A percentile compares a stretch with the other conserved stretches of the same genome.
Evolutionary conservation across 2,113 vertebrate species (phyloP).

Genomic region (Xenus cinereus): DNA sequence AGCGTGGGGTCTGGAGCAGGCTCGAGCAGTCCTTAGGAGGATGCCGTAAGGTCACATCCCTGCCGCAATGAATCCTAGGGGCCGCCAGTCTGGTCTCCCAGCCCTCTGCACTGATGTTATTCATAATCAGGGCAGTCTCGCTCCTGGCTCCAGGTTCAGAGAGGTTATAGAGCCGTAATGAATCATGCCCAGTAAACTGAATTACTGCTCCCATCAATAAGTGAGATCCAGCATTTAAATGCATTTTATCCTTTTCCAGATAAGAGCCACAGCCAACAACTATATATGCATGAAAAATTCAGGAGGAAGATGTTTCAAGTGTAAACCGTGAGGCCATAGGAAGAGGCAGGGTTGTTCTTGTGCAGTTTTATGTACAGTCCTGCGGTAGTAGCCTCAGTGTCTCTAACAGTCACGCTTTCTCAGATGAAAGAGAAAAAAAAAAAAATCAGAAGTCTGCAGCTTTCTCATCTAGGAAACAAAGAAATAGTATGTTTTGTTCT

Average conservation of each 20-base stretch:
- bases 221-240: slow-evolving; percentile 23
- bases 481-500: background rate
- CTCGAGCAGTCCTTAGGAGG: background rate
- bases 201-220: slow-evolving; percentile 43
- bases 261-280: background rate
- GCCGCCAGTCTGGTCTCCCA: background rate
- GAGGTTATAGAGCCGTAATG: slow-evolving; percentile 46
- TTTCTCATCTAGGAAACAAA: background rate
- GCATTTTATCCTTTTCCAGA: background rate
- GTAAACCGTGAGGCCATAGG: background rate
- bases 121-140: slow-evolving; percentile 31
- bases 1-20: background rate
- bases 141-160: slow-evolving; percentile 43
- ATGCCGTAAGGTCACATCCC: background rate
- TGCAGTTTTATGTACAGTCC: background rate
- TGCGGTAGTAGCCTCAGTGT: background rate
- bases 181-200: slow-evolving; percentile 57
- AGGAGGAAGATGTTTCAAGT: background rate
- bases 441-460: background rate
- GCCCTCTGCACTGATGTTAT: slow-evolving; percentile 1
- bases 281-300: background rate
- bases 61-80: slow-evolving; percentile 35
- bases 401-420: background rate
- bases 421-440: background rate
- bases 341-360: background rate